These are phyloP conservation scores for Phoxinus phoxinus DNA, from an alignment of 2,113 vertebrate genomes.

Conservation along the genomic window DNA sequence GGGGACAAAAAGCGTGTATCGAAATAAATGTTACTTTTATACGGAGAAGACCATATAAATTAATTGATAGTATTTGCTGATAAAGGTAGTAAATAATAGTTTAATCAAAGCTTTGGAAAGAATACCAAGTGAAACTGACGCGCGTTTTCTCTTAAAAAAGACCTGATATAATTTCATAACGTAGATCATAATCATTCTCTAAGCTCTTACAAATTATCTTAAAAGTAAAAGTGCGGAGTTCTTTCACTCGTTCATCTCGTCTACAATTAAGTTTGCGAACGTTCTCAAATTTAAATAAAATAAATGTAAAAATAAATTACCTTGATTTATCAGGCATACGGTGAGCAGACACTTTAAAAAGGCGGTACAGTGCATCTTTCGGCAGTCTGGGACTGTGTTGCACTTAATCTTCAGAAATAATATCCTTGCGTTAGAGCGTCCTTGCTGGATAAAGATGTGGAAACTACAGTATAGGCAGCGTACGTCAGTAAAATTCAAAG, in stretches of 20 bases:
- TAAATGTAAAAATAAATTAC: conserved; percentile 26
- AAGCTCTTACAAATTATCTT: too few species aligned
- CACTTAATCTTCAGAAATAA: not conserved
- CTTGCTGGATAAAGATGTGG: not conserved
- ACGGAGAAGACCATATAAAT: not conserved
- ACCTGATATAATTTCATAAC: not conserved
- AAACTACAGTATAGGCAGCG: not conserved
- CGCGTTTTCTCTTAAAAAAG: not conserved
- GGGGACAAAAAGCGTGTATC: not conserved
- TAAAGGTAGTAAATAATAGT: not conserved
- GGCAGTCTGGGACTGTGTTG: not conserved
- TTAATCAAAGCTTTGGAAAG: not conserved
- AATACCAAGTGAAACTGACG: not conserved
- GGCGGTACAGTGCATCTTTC: conserved; percentile 44
- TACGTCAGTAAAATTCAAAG: conserved; percentile 44
- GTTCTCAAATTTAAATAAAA: not conserved
- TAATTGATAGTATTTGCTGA: not conserved
- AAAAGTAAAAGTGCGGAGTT: not conserved
- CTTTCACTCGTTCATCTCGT: not conserved
- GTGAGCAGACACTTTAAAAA: conserved; percentile 46
- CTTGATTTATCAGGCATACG: conserved; percentile 43
- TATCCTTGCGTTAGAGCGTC: not conserved
- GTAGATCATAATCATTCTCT: not conserved
- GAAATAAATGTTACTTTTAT: not conserved
- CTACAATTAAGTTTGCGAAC: not conserved